Evolutionary conservation across 2,113 vertebrate genomes (phyloP), one percentile per base, ranked within the genome.

Genomic region (Apodemus sylvaticus): DNA sequence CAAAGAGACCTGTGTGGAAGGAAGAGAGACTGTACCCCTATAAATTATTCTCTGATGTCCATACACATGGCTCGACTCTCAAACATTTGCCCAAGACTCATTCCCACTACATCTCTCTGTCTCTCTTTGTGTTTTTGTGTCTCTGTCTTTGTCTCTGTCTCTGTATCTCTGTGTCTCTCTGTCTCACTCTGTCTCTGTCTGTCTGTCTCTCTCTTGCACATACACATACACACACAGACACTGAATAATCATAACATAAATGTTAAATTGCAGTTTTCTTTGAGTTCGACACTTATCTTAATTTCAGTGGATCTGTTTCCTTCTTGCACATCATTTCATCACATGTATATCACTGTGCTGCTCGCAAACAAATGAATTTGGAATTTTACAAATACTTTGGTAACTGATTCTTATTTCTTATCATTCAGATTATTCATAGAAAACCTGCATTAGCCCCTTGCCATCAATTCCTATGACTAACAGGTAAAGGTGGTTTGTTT

Each of bases 401-500:
- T 13, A 76, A 0, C 45, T 89, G 36, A 22, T 94, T 96, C 34
- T 88, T 93, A 93, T n/a, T 94, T 92, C n/a, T 45, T 2, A 93
- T 82, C 31, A 86, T 86, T 86, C 86, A 16, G 60, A 74, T 90
- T 79, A 74, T n/a, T 66, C 95, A 70, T 68, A 88, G 79, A 0
- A 85, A 51, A 9, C 39, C 77, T 86, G 8, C 26, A 58, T 86
- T 45, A 93, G 34, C 53, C 3, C 58, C 45, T 92, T 93, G 20
- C 16, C 62, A 81, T 94, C 31, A 92, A 58, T 97, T 94, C 22
- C 26, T 71, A 68, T 12, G 42, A 64, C 36, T 93, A 77, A 87
- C 78, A 90, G 76, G 74, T 45, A 95, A 90, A 93, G 45, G 70
- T 51, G 36, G 16, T 94, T 73, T 91, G 60, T 94, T 89, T 83